These are phyloP conservation scores for Abramis brama DNA, from an alignment of 2,113 vertebrate species.

Conservation along the genomic window DNA sequence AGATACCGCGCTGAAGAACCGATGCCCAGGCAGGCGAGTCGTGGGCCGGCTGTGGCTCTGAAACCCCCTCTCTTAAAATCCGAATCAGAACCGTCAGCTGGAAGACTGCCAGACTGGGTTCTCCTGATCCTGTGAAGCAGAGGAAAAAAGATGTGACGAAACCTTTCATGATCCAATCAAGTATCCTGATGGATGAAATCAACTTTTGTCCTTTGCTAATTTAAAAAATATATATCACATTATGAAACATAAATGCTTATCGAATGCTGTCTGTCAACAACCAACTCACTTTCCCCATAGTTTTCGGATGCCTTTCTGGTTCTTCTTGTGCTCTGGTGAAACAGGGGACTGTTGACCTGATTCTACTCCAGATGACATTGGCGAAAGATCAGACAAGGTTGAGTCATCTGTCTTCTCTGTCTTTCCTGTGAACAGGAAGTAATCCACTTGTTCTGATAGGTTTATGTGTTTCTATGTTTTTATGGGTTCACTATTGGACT, in stretches of 20 bases:
- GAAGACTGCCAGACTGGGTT: conserved; percentile 93
- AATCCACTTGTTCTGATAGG: background rate
- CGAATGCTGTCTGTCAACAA: background rate
- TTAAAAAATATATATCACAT: background rate
- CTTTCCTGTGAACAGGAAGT: conserved; percentile 74
- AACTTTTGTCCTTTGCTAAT: background rate
- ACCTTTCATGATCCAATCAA: background rate
- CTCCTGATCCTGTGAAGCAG: conserved; percentile 83
- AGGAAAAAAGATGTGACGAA: background rate
- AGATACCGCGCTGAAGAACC: conserved; percentile 45
- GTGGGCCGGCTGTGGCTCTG: conserved; percentile 89
- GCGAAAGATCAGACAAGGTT: conserved; percentile 81
- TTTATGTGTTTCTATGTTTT: background rate
- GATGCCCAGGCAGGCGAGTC: conserved; percentile 79
- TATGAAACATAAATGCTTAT: background rate
- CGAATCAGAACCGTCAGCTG: conserved; percentile 80
- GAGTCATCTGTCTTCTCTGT: conserved; percentile 78
- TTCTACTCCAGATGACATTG: conserved; percentile 84
- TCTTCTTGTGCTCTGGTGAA: conserved; percentile 87
- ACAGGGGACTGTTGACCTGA: conserved; percentile 85
- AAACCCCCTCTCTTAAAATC: conserved; percentile 92
- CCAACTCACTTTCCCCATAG: conserved; percentile 94
- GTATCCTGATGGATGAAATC: background rate
- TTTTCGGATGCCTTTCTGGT: conserved; percentile 90
- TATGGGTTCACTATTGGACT: background rate